Base-by-base conservation (phyloP, 2,113 vertebrate species). In the cattle (Bos taurus) region DNA sequence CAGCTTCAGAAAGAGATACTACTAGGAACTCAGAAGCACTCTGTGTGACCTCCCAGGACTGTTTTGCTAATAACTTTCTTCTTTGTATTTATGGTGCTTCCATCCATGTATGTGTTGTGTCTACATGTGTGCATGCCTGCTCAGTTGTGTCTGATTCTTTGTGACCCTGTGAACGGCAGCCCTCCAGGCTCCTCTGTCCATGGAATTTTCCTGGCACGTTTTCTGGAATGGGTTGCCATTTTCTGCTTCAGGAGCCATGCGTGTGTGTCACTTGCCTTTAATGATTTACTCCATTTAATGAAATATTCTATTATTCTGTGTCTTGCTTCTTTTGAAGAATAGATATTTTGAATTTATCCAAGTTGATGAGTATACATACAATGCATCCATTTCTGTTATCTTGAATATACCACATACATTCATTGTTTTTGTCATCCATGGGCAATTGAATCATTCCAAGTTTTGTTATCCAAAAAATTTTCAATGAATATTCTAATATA, bases 81-180 rank as follows among this genome's bases (percentile, higher is more conserved):
- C 4, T 19, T 56, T 84, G 19, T 50, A 5, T 91, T 59, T 52
- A 33, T 25, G 5, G 2, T 81, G 23, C n/a, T 10, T 30, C 15
- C 30, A 57, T 54, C 13, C 5, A 12, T 15, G 6, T n/a, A 36
- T 33, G 15, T 36, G 7, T 12, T 16, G 2, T 12, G 19, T 40
- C 5, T 15, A 5, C 23, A 0, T 0, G 40, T 46, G 40, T 16
- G 2, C 25, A 21, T 2, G 67, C 67, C 2, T 21, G n/a, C 19
- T 71, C 67, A 23, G 67, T 3, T 3, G 9, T 23, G 67, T 71
- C n/a, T 23, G 10, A 40, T 19, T 71, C n/a, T 23, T 5, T 36
- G n/a, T 5, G 17, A 71, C n/a, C n/a, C 9, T 9, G 36, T 36
- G 64, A 21, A 21, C 64, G 11, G 64, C 64, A 23, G n/a, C n/a